Conservation (phyloP, 2,113 vertebrate species). For the Forbesichthys agassizii region DNA sequence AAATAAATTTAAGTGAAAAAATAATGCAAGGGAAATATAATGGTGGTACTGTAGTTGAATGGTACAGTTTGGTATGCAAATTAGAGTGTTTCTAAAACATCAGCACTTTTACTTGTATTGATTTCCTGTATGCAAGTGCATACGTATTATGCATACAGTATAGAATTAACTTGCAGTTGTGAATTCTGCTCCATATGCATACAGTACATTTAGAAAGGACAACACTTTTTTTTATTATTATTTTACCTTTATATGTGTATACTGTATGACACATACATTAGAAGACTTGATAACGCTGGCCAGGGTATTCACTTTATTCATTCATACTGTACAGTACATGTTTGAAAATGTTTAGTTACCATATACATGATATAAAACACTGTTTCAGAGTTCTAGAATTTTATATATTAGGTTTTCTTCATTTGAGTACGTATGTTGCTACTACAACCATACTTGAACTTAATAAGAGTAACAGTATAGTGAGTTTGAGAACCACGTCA, state of each 20-base stretch:
- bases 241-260: background rate
- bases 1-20: background rate
- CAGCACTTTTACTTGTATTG: constrained; percentile 44
- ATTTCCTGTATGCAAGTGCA: constrained; percentile 44
- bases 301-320: too few species aligned
- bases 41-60: background rate
- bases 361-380: too few species aligned
- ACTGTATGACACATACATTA: too few species aligned
- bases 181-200: constrained; percentile 56
- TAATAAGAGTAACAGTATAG: too few species aligned
- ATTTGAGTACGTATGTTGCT: too few species aligned
- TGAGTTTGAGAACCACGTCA: too few species aligned
- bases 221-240: background rate
- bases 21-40: background rate
- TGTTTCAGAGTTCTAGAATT: too few species aligned
- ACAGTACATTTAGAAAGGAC: background rate
- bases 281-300: too few species aligned
- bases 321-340: too few species aligned
- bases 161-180: constrained; percentile 13
- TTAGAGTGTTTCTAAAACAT: constrained; percentile 30
- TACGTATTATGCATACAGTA: background rate
- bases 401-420: too few species aligned
- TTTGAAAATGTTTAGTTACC: too few species aligned
- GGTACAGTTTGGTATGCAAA: constrained; percentile 29
- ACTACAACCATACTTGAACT: too few species aligned